Evolutionary conservation across 2,888 invertebrate genomes (phyloP), one percentile per base, ranked within the genome.

Genomic region (Hypomecis atomaria): DNA sequence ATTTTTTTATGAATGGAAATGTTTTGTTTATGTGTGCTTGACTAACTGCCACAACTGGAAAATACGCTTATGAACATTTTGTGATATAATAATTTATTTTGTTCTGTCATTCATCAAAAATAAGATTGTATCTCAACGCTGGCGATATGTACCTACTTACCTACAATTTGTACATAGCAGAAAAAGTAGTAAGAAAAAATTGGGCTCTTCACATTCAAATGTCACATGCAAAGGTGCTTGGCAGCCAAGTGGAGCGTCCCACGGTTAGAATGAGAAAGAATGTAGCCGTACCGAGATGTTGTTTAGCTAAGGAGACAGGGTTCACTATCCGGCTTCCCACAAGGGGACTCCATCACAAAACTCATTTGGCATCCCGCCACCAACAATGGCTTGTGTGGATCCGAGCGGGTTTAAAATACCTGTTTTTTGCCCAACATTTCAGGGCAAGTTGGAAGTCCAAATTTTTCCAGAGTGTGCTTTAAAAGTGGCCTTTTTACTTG

Each of bases 281-380:
- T 70, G 69, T 68, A 66, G 61, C 62, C 65, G 74, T 74, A 74
- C 76, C 72, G 78, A 77, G 78, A 75, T 77, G 81, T 82, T 82
- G 78, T 82, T 82, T 78, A 78, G 82, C 75, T 74, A 78, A 78
- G 77, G 80, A 81, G 82, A 78, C 80, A 78, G 79, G 71, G 84
- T 78, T 85, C 81, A 85, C 85, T 88, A 87, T 88, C 84, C 84
- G 82, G 83, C 82, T 82, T 82, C 58, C 53, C 83, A 83, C 79
- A 80, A 82, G 83, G 82, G 83, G 86, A 84, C 87, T 88, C 81
- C 87, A 88, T 90, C 87, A 87, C 87, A 87, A 89, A 90, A 89
- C 88, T 91, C 90, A 90, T 91, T 92, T 92, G 91, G 92, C 91
- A 91, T 90, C 85, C 90, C 86, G 90, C 92, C 92, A 91, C 86